Conservation (phyloP, 2,888 invertebrate species). For the Archips xylosteana region DNA sequence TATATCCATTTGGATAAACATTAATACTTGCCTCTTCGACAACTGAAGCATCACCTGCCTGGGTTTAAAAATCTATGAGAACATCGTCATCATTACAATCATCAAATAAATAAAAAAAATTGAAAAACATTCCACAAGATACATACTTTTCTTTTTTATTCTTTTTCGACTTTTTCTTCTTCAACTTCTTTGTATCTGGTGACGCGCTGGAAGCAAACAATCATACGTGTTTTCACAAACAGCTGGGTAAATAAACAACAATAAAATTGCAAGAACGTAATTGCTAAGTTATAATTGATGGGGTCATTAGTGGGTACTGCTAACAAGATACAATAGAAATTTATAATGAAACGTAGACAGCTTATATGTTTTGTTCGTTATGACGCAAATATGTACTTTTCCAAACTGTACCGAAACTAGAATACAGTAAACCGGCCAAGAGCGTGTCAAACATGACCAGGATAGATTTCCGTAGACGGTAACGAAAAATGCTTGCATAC, state of each 20-base stretch:
- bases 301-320: background rate
- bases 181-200: constrained; percentile 90
- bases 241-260: background rate
- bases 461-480: too few species aligned
- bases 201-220: constrained; percentile 83
- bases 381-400: background rate
- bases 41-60: constrained; percentile 78
- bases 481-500: too few species aligned
- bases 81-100: constrained; percentile 51
- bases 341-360: background rate
- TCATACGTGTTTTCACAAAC: background rate
- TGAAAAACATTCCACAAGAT: constrained; percentile 42
- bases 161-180: constrained; percentile 93
- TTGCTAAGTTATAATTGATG: constrained; percentile 1
- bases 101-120: constrained; percentile 45
- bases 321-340: background rate
- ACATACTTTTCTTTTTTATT: constrained; percentile 91
- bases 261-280: background rate
- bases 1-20: constrained; percentile 32
- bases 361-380: background rate
- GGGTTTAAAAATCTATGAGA: constrained; percentile 70
- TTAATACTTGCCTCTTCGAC: constrained; percentile 76
- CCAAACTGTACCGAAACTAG: too few species aligned
- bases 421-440: too few species aligned
- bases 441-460: too few species aligned